Evolutionary conservation across 2,113 vertebrate species (phyloP).

Genomic region (Oncorhynchus kisutch): DNA sequence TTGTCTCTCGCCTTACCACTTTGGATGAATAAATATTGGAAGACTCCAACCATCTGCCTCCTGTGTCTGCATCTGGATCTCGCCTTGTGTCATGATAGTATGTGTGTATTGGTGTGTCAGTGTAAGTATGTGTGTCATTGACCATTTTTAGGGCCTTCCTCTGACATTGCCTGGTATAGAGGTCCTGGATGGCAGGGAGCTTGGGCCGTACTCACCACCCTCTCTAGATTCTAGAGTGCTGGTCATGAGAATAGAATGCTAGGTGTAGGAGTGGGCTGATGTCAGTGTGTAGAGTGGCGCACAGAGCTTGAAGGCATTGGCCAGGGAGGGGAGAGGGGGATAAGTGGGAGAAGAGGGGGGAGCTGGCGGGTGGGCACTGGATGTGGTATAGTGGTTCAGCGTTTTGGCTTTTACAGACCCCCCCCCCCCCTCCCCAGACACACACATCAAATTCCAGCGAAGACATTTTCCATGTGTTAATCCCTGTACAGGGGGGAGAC

Average conservation of each 20-base stretch:
- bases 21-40: too few relatives aligned
- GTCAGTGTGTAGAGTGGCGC: not conserved
- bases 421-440: not conserved
- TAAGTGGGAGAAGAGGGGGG: not conserved
- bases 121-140: too few relatives aligned
- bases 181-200: too few relatives aligned
- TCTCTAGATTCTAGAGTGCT: too few relatives aligned
- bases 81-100: too few relatives aligned
- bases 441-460: slow-evolving; percentile 42
- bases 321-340: not conserved
- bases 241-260: slow-evolving; percentile 33
- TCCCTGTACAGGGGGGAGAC: slow-evolving; percentile 28
- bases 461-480: slow-evolving; percentile 62
- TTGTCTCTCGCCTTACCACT: too few relatives aligned
- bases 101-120: too few relatives aligned
- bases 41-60: too few relatives aligned
- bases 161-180: too few relatives aligned
- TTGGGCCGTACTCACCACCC: too few relatives aligned
- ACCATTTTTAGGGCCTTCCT: too few relatives aligned
- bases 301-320: not conserved
- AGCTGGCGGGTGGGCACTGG: not conserved
- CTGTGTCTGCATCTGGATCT: too few relatives aligned
- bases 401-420: not conserved
- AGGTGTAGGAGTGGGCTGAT: slow-evolving; percentile 11
- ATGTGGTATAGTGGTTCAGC: not conserved